phyloP scores from a whole-genome alignment of 2,113 vertebrate species.

The Catharus fuscescens region DNA sequence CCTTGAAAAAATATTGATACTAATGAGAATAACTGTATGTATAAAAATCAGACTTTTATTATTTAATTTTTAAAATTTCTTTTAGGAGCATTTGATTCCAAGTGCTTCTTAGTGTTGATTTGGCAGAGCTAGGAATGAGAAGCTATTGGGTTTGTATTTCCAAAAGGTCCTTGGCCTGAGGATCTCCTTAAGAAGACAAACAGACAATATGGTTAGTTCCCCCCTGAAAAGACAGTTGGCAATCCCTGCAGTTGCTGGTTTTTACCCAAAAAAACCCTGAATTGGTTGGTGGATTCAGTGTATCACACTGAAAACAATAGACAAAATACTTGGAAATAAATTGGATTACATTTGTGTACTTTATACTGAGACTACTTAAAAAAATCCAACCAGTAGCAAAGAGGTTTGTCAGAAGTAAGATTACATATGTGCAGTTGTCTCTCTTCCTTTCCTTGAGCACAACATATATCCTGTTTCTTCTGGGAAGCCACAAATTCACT shows the following conservation, averaged over 20 bases:
- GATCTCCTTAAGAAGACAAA: not conserved
- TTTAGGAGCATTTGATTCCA: not conserved
- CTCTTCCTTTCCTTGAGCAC: not conserved
- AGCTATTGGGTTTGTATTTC: not conserved
- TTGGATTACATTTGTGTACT: not conserved
- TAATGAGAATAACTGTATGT: not conserved
- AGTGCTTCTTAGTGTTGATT: not conserved
- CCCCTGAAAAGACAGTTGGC: not conserved
- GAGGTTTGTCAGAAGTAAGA: not conserved
- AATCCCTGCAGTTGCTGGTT: not conserved
- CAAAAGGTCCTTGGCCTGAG: not conserved
- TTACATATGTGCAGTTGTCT: not conserved
- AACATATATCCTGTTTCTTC: not conserved
- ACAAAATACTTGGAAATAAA: not conserved
- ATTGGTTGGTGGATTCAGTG: not conserved
- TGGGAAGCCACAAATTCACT: not conserved
- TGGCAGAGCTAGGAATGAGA: not conserved
- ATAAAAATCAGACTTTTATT: not conserved
- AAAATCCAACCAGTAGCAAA: not conserved
- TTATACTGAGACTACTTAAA: not conserved
- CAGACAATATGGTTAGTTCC: not conserved
- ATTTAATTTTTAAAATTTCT: not conserved
- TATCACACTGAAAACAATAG: not conserved
- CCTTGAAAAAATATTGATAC: not conserved
- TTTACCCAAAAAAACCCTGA: not conserved